Evolutionary conservation across 2,113 vertebrate species (phyloP).

Genomic region (Thunnus thynnus): DNA sequence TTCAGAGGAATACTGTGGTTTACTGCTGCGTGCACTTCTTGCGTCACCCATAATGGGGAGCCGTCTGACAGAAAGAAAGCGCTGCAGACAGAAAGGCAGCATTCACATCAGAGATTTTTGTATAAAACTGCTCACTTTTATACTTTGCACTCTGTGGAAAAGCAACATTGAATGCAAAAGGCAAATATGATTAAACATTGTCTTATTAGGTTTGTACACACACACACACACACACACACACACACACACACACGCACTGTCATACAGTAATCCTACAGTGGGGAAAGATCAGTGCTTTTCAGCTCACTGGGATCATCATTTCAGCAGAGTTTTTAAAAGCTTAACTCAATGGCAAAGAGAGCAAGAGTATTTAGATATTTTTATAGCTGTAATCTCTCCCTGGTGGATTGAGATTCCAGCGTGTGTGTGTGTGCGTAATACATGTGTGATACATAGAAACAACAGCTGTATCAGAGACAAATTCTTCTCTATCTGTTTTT

Average conservation of each 20-base stretch:
- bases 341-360: conserved; percentile 59
- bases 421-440: not conserved
- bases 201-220: conserved; percentile 13
- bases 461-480: not conserved
- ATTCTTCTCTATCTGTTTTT: not conserved
- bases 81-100: not conserved
- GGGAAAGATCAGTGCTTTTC: conserved; percentile 44
- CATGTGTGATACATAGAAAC: not conserved
- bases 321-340: conserved; percentile 71
- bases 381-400: conserved; percentile 64
- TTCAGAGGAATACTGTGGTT: not conserved
- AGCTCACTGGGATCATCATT: conserved; percentile 62
- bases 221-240: not conserved
- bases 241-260: conserved; percentile 15
- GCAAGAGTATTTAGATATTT: conserved; percentile 66
- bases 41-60: conserved; percentile 11
- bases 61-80: not conserved
- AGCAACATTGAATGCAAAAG: conserved; percentile 2
- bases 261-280: conserved; percentile 49
- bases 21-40: conserved; percentile 6
- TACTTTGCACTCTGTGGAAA: not conserved
- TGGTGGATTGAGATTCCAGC: conserved; percentile 40
- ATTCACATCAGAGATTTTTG: not conserved
- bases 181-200: conserved; percentile 23
- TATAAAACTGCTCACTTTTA: not conserved